Conservation (phyloP, 2,888 invertebrate species). For the Chymomyza caudatula region DNA sequence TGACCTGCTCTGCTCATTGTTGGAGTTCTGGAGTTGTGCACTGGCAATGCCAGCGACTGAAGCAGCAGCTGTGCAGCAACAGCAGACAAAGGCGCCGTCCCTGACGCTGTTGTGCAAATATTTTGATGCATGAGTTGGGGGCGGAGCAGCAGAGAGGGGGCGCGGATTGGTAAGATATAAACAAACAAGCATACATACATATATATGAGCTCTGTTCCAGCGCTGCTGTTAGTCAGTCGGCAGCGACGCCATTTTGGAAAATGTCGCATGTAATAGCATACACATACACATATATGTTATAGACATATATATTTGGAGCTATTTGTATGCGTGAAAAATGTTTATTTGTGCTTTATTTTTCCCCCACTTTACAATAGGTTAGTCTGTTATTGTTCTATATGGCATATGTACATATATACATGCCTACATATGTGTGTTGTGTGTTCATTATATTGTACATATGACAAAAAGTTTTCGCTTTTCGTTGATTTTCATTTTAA, state of each 20-base stretch:
- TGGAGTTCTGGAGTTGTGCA: constrained; percentile 16
- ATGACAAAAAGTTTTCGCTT: constrained; percentile 61
- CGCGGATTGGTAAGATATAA: not conserved
- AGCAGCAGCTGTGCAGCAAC: not conserved
- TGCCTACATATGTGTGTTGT: constrained; percentile 9
- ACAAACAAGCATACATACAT: not conserved
- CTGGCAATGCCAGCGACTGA: constrained; percentile 30
- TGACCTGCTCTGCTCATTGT: constrained; percentile 54
- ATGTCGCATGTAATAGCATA: constrained; percentile 22
- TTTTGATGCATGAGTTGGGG: constrained; percentile 22
- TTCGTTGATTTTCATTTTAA: constrained; percentile 66
- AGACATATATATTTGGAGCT: constrained; percentile 5
- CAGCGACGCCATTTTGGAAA: constrained; percentile 50
- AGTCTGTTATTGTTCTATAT: constrained; percentile 65
- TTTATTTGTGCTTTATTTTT: constrained; percentile 29
- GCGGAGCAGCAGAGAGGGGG: no score
- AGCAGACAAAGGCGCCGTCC: constrained; percentile 13
- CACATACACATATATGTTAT: not conserved
- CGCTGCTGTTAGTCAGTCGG: constrained; percentile 22
- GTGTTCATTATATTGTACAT: constrained; percentile 15
- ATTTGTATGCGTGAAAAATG: constrained; percentile 4
- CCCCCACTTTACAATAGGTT: constrained; percentile 67
- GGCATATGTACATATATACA: constrained; percentile 9
- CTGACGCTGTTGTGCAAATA: constrained; percentile 38
- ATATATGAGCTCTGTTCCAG: not conserved